Conservation (phyloP, 2,888 invertebrate species). For the Volucella inflata region DNA sequence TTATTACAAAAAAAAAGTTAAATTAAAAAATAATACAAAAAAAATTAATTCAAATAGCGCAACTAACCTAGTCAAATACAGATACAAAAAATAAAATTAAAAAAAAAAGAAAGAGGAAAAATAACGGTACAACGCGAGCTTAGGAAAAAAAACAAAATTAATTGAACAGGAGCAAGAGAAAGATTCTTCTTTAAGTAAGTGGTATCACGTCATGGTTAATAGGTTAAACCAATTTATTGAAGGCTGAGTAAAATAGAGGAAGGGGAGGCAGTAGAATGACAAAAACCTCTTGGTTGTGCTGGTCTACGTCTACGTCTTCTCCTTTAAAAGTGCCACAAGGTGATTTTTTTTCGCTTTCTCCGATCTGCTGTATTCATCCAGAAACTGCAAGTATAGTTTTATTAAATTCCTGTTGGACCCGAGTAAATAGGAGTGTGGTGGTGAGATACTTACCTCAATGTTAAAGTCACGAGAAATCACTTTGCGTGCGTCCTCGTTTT, state of each 20-base stretch:
- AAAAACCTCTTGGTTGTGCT: background rate
- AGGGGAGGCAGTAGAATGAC: slow-evolving; percentile 2
- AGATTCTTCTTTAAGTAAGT: slow-evolving; percentile 65
- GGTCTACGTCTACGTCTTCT: slow-evolving; percentile 76
- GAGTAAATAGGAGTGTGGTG: background rate
- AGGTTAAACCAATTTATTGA: slow-evolving; percentile 68
- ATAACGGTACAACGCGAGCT: background rate
- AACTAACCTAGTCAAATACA: slow-evolving; percentile 65
- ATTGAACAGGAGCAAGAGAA: slow-evolving; percentile 3
- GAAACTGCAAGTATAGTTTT: slow-evolving; percentile 77
- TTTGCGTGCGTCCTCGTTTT: slow-evolving; percentile 82
- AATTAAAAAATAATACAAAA: slow-evolving; percentile 62
- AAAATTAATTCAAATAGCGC: slow-evolving; percentile 46
- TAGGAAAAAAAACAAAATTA: slow-evolving; percentile 12
- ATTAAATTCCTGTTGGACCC: background rate
- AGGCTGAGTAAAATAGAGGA: slow-evolving; percentile 24
- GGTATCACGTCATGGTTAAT: slow-evolving; percentile 76
- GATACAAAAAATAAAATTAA: slow-evolving; percentile 50
- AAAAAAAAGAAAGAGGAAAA: slow-evolving; percentile 28
- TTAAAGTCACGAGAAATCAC: slow-evolving; percentile 82
- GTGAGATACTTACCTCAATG: slow-evolving; percentile 80
- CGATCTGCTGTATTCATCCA: slow-evolving; percentile 83
- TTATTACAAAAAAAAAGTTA: slow-evolving; percentile 35
- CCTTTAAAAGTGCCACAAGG: slow-evolving; percentile 80
- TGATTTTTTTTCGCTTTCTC: slow-evolving; percentile 82